Evolutionary conservation across 2,888 invertebrate species (phyloP).

Genomic region (Caenorhabditis sp.): DNA sequence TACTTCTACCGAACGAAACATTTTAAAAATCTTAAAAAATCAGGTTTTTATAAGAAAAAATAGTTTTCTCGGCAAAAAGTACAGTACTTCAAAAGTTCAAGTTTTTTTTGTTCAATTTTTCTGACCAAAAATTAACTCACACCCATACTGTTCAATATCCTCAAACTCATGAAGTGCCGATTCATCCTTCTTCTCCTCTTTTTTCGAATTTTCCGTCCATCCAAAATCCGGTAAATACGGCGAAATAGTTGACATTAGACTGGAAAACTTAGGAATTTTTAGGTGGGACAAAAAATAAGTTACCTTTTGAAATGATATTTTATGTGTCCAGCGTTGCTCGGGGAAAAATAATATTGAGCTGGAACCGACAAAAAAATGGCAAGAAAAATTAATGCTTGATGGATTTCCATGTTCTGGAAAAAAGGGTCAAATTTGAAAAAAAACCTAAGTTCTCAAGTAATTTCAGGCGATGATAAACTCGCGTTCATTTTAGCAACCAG

Average conservation of each 20-base stretch:
- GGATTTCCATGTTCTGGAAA: conserved; percentile 49
- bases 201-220: background rate
- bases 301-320: conserved; percentile 39
- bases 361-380: conserved; percentile 55
- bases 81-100: no score
- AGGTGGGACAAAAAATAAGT: no score
- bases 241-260: background rate
- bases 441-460: no score
- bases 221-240: background rate
- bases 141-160: background rate
- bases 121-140: no score
- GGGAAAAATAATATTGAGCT: conserved; percentile 56
- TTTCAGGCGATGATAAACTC: background rate
- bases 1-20: no score
- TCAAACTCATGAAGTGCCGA: background rate
- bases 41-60: no score
- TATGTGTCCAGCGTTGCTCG: conserved; percentile 51
- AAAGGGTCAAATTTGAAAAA: background rate
- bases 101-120: no score
- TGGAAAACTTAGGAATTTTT: no score
- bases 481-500: background rate
- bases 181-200: background rate
- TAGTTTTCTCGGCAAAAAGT: no score
- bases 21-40: no score
- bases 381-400: conserved; percentile 44